Evolutionary conservation across 2,113 vertebrate species (phyloP).

Genomic region (Eudyptes chrysolophus): DNA sequence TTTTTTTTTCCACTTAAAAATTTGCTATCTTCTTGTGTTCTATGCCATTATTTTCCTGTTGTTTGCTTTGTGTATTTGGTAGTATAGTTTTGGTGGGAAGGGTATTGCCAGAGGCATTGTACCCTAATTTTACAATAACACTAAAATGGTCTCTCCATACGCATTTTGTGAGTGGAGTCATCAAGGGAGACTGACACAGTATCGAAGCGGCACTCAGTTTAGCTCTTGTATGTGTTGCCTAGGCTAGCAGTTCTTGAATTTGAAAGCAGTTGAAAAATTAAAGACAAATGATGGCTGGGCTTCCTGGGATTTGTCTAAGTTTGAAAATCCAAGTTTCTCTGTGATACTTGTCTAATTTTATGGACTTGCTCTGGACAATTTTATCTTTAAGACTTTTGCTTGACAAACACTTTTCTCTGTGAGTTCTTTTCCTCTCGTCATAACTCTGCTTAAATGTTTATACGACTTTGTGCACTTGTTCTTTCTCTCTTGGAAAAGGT

Average conservation of each 20-base stretch:
- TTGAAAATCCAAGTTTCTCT: not conserved
- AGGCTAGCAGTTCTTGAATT: not conserved
- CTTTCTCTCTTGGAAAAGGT: not conserved
- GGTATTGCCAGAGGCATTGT: conserved; percentile 1
- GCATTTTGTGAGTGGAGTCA: not conserved
- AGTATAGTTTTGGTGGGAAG: conserved; percentile 52
- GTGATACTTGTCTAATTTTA: not conserved
- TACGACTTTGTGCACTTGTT: not conserved
- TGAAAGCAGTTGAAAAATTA: not conserved
- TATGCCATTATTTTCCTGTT: not conserved
- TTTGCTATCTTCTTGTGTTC: not conserved
- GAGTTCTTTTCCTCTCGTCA: not conserved
- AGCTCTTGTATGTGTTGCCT: not conserved
- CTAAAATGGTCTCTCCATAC: not conserved
- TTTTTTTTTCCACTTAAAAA: not conserved
- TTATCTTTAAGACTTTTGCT: not conserved
- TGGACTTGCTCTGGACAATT: not conserved
- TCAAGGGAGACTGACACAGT: not conserved
- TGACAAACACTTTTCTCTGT: not conserved
- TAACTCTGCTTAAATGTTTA: not conserved
- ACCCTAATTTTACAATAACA: conserved; percentile 7
- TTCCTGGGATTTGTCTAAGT: not conserved
- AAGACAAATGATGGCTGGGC: not conserved
- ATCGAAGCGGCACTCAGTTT: not conserved
- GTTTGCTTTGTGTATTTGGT: conserved; percentile 17